Evolutionary conservation across 2,888 invertebrate genomes (phyloP), one percentile per base, ranked within the genome.

Genomic region (Scaptodrosophila latifasciaeformis): DNA sequence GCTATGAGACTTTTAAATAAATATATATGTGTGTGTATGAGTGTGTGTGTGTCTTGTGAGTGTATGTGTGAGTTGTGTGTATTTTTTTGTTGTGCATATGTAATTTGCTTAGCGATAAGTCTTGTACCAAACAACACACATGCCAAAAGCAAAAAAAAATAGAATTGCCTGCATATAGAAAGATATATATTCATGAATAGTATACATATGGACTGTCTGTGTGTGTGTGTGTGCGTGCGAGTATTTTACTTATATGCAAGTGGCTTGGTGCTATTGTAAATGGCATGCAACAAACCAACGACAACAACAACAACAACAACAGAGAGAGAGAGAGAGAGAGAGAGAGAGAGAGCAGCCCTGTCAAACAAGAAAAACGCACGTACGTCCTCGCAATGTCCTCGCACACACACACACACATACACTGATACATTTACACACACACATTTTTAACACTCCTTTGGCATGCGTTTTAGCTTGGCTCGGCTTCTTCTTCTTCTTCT

Each of bases 321-420:
- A 31, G 30, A 17, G 24, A 43, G 9, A 39, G 59, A 39, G 39
- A 64, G 46, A 47, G 51, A 49, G 2, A 10, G n/a, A n/a, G n/a
- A n/a, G n/a, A n/a, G n/a, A n/a, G n/a, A n/a, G n/a, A n/a, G n/a
- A n/a, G n/a, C n/a, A n/a, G n/a, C n/a, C n/a, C n/a, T n/a, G n/a
- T n/a, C n/a, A n/a, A 57, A 53, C 56, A 62, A 62, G 60, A 70
- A 60, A 67, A 52, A 67, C 77, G 66, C 78, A 80, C 70, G 75
- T 77, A 70, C 70, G 78, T 70, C 70, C 78, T 70, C 70, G 78
- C 63, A 52, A 64, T 72, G 71, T 72, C 71, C 71, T 80, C 78
- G 75, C 52, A 55, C 53, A 50, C 55, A 35, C 7, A 29, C 2
- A 35, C 13, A 45, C 24, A 34, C 18, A 35, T 43, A 49, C 30